Evolutionary conservation across 2,797 vertebrate genomes (phyloP), one percentile per base, ranked within the genome.

Genomic region (Peromyscus nudipes): DNA sequence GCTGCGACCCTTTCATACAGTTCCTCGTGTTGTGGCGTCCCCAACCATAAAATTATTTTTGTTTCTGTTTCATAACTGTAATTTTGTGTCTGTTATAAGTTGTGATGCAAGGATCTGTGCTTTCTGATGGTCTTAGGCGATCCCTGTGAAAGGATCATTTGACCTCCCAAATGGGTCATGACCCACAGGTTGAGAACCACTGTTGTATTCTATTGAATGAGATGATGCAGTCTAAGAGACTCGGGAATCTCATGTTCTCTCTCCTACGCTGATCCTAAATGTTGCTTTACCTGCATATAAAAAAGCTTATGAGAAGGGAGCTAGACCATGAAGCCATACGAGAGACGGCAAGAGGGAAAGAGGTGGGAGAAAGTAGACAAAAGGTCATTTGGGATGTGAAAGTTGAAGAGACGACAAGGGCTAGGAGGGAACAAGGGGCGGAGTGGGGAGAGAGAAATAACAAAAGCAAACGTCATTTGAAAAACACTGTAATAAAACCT

Each of bases 141-240:
- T 19, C 16, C 40, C 82, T 21, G 37, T 29, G 27, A 84, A 40
- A 82, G 37, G 25, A 14, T 8, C 80, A 29, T 62, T 82, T 76
- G 40, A 29, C 4, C 0, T 3, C 19, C 1, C 21, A 57, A 19
- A 57, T 40, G 25, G 57, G 27, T 46, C 14, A 1, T 0, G 25
- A 29, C 60, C 60, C 60, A 62, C 7, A 17, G 37, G 37, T 31
- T 6, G 80, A 43, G 37, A 82, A 82, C 37, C 7, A 5, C 16
- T 31, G 37, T 43, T 43, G 27, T 49, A 25, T 8, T n/a, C 64
- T 52, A 11, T 55, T 69, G 34, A 16, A 0, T 55, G 46, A 55
- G 13, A 29, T 37, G 34, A 27, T 13, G 34, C 2, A 16, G 13
- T 11, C 84, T 11, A 4, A n/a, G 46, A 86, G 43, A 52, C 31